Percentiles rank a stretch among this genome's conserved stretches.
These are phyloP conservation scores for Heliocidaris erythrogramma DNA, from an alignment of 35 echinoderm and acorn worm genomes.

Conservation along the genomic window DNA sequence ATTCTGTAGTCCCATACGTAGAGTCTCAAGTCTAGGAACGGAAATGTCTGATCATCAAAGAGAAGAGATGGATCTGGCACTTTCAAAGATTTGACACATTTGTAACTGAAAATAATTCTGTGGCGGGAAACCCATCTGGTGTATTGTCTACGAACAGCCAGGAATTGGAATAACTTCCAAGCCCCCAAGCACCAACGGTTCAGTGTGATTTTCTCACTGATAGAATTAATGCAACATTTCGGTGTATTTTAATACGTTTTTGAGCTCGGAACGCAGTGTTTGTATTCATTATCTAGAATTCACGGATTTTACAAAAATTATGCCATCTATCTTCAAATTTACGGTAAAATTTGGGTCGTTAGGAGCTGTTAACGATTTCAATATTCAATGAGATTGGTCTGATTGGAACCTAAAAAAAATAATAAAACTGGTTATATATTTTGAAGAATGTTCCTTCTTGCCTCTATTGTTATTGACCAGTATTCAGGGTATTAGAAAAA, in stretches of 20 bases:
- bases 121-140: background rate
- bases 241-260: background rate
- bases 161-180: background rate
- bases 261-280: background rate
- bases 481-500: too few species aligned
- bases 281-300: background rate
- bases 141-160: background rate
- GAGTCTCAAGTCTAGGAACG: background rate
- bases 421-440: too few species aligned
- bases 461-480: too few species aligned
- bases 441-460: too few species aligned
- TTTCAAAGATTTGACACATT: background rate
- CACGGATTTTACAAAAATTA: background rate
- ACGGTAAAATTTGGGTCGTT: background rate
- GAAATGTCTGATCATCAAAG: constrained; percentile 3
- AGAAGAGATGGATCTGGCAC: background rate
- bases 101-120: background rate
- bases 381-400: background rate
- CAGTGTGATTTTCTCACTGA: background rate
- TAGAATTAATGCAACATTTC: background rate
- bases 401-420: too few species aligned
- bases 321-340: background rate
- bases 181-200: background rate
- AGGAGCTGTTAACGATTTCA: background rate
- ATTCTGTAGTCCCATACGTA: background rate